Base-by-base conservation (phyloP, 1,140 invertebrate species). In the Hydropsyche tenuis region DNA sequence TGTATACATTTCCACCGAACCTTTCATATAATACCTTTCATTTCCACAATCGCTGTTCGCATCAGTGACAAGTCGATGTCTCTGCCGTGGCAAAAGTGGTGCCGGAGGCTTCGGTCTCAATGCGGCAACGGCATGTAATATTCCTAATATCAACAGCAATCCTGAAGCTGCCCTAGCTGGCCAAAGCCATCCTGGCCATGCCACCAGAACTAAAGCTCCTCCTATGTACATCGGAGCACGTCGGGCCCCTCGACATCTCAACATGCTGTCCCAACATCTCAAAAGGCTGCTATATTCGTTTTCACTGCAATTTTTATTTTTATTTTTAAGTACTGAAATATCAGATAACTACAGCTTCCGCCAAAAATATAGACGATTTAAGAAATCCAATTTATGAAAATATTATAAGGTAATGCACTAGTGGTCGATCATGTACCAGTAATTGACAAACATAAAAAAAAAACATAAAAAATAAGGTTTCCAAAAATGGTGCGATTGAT, bases 101-200 rank as follows among this genome's bases (percentile, higher is more conserved):
- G 43, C 70, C 4, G 70, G 70, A 37, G 53, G 64, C 14, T 56
- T 48, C 18, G 72, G 48, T 1, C 45, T 42, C 6, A 46, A 16
- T 11, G 23, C 16, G 14, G 48, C 43, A 11, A 69, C 46, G 4
- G 45, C 43, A 43, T 77, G 76, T 23, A 77, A 51, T 23, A 63
- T 46, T 6, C 62, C 73, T 0, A 77, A 53, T 12, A 60, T 14
- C 30, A 77, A 43, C 56, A 75, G 48, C 46, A 68, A 48, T n/a
- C 16, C 73, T 16, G 73, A 73, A 0, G 76, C 76, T 9, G 60
- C 65, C 18, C 73, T 65, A 20, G 76, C 73, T 46, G 74, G 63
- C 76, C 76, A 77, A 20, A 69, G 16, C 73, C 73, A 75, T 12
- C 56, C 64, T 16, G 76, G 76, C 76, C 70, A 73, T 18, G 73